These are phyloP conservation scores for Pelusios castaneus DNA, from an alignment of 2,113 vertebrate genomes.

Conservation along the genomic window DNA sequence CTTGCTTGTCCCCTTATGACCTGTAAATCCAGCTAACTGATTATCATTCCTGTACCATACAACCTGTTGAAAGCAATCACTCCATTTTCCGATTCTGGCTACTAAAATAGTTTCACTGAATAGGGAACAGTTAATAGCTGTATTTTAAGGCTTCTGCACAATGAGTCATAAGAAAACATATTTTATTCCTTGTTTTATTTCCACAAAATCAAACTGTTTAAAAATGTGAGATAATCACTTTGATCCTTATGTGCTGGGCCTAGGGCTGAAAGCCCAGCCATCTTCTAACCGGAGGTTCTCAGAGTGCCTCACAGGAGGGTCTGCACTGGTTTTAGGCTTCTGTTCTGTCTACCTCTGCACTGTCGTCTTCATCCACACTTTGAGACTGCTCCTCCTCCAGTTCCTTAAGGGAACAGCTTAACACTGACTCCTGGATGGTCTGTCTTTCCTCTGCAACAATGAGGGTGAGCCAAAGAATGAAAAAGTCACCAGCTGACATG, in stretches of 20 bases:
- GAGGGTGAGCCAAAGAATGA: neutral
- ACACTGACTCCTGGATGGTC: conserved; percentile 81
- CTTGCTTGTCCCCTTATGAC: no score
- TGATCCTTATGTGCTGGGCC: neutral
- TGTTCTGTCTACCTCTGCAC: conserved; percentile 65
- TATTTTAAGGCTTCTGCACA: neutral
- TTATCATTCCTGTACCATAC: neutral
- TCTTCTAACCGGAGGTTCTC: neutral
- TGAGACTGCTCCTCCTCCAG: conserved; percentile 46
- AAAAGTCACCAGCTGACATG: neutral
- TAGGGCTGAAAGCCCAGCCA: neutral
- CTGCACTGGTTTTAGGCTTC: neutral
- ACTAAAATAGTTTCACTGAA: neutral
- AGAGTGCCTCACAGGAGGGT: neutral
- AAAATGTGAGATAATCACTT: neutral
- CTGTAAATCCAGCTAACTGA: neutral
- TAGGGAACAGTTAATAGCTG: neutral
- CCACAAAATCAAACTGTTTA: neutral
- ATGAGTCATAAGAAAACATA: neutral
- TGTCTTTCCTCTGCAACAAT: conserved; percentile 81
- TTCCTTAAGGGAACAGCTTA: conserved; percentile 79
- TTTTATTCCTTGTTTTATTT: neutral
- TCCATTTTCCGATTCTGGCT: neutral
- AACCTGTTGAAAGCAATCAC: neutral
- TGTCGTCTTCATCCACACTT: conserved; percentile 65